phyloP scores from a whole-genome alignment of 2,888 invertebrate genomes.

The Pollenia griseotomentosa region DNA sequence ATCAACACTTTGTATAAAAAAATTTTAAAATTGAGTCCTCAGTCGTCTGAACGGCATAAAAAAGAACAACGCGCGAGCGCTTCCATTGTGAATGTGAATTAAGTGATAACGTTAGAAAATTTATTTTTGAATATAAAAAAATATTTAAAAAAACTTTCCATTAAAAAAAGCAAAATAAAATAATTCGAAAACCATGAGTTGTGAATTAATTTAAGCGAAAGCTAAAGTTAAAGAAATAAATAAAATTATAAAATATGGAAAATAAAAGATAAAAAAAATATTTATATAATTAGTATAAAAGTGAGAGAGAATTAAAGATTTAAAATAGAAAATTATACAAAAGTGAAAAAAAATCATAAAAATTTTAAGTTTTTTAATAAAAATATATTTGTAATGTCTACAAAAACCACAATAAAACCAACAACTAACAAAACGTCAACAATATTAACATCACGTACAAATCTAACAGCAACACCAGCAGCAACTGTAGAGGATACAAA shows the following conservation, averaged over 20 bases:
- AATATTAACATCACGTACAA: slow-evolving; percentile 63
- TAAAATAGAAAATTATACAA: slow-evolving; percentile 31
- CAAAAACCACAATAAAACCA: slow-evolving; percentile 64
- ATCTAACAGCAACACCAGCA: slow-evolving; percentile 67
- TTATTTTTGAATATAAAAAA: slow-evolving; percentile 27
- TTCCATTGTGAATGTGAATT: slow-evolving; percentile 46
- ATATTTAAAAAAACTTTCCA: slow-evolving; percentile 45
- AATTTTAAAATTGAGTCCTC: slow-evolving; percentile 56
- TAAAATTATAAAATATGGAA: slow-evolving; percentile 53
- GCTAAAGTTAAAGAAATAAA: slow-evolving; percentile 20
- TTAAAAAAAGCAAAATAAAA: slow-evolving; percentile 27
- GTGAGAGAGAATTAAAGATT: slow-evolving; percentile 30
- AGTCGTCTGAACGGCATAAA: slow-evolving; percentile 69
- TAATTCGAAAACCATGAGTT: slow-evolving; percentile 54
- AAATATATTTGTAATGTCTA: slow-evolving; percentile 74
- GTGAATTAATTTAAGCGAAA: slow-evolving; percentile 52
- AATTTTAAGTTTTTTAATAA: slow-evolving; percentile 41
- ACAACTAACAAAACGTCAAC: slow-evolving; percentile 64
- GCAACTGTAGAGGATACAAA: slow-evolving; percentile 55
- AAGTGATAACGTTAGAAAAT: slow-evolving; percentile 58
- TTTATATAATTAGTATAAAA: background rate
- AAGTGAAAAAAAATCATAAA: slow-evolving; percentile 45
- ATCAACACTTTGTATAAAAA: slow-evolving; percentile 68
- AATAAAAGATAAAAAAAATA: slow-evolving; percentile 33
- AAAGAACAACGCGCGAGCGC: slow-evolving; percentile 63